phyloP scores from a whole-genome alignment of 30 jellyfish, hydroid and myxozoan genomes.

The Turritopsis dohrnii region DNA sequence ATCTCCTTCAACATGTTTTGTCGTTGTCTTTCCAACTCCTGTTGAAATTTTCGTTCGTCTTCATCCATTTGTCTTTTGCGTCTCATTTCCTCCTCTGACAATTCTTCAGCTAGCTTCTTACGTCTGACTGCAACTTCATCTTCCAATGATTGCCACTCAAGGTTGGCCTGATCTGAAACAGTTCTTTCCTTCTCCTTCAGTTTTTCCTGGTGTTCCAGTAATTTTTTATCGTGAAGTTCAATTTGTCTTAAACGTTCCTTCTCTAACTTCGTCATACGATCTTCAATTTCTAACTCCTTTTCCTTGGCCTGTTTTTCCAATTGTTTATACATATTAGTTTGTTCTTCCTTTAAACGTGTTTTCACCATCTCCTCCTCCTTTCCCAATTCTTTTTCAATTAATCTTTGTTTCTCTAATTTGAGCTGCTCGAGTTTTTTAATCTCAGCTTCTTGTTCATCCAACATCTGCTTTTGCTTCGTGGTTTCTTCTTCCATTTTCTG shows the following conservation, averaged over 20 bases:
- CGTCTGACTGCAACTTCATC: not conserved
- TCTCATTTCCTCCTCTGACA: conserved; percentile 29
- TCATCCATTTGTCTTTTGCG: conserved; percentile 17
- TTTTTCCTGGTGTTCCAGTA: conserved; percentile 20
- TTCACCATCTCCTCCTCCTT: not conserved
- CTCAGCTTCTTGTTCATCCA: conserved; percentile 9
- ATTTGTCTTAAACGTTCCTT: conserved; percentile 9
- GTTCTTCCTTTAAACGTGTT: not conserved
- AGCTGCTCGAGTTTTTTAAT: conserved; percentile 9
- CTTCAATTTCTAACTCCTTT: not conserved
- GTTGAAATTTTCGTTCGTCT: conserved; percentile 20
- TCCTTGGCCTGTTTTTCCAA: conserved; percentile 25
- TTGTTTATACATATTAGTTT: conserved; percentile 6
- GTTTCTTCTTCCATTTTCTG: conserved; percentile 25
- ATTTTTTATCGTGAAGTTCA: conserved; percentile 23
- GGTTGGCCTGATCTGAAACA: conserved; percentile 12
- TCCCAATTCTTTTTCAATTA: not conserved
- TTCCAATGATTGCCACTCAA: conserved; percentile 33
- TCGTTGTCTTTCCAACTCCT: not conserved
- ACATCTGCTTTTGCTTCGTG: not conserved
- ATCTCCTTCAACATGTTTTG: conserved; percentile 19
- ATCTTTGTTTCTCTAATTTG: not conserved
- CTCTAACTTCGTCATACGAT: not conserved
- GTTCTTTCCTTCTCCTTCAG: conserved; percentile 6
- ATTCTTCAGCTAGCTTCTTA: not conserved